These are phyloP conservation scores for Polypedilum vanderplanki DNA, from an alignment of 1,140 invertebrate genomes.

Conservation along the genomic window DNA sequence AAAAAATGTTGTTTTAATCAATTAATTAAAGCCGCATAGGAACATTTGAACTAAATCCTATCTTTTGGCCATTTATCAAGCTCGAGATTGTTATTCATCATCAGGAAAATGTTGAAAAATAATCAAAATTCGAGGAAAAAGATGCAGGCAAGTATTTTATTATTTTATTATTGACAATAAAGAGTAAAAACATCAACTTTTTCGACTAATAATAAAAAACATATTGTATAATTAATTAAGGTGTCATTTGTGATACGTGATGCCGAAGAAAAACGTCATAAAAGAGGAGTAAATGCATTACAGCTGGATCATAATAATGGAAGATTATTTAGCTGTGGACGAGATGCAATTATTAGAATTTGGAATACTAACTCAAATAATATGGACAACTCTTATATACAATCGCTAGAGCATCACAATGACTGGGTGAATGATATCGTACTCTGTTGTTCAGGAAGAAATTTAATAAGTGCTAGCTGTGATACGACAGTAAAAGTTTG, in stretches of 20 bases:
- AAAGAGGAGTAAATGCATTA: slow-evolving; percentile 92
- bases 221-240: slow-evolving; percentile 48
- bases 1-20: neutral
- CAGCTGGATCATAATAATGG: slow-evolving; percentile 85
- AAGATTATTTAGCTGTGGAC: slow-evolving; percentile 87
- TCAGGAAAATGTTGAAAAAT: slow-evolving; percentile 40
- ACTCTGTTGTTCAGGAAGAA: slow-evolving; percentile 91
- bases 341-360: slow-evolving; percentile 96
- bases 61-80: neutral
- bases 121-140: slow-evolving; percentile 56
- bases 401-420: slow-evolving; percentile 96
- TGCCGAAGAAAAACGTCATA: slow-evolving; percentile 86
- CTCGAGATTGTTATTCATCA: neutral
- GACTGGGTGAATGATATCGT: slow-evolving; percentile 99
- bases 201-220: neutral
- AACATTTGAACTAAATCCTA: too few species aligned
- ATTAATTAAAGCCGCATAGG: neutral
- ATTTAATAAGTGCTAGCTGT: slow-evolving; percentile 96
- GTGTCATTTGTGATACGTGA: slow-evolving; percentile 98
- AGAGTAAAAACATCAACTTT: slow-evolving; percentile 23
- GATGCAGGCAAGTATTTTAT: slow-evolving; percentile 52
- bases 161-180: neutral
- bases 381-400: slow-evolving; percentile 60
- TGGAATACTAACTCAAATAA: slow-evolving; percentile 74
- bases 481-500: slow-evolving; percentile 99